Evolutionary conservation across 2,113 vertebrate genomes (phyloP), one percentile per base, ranked within the genome.

Genomic region (Xenotilapia leptura): DNA sequence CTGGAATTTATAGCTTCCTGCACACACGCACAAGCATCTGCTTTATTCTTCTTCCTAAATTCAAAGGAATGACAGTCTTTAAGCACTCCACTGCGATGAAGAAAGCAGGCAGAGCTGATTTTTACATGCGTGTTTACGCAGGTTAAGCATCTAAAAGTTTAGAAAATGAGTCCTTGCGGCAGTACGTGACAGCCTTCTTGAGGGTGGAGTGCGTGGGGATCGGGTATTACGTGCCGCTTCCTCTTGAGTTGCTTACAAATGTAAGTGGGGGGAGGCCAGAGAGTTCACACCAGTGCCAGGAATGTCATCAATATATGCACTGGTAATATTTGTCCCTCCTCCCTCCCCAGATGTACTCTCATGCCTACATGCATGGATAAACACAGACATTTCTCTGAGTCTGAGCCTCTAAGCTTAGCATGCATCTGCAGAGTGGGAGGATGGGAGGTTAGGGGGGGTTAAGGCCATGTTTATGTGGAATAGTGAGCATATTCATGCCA

Each of bases 221-320:
- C 2, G 2, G 65, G 45, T 33, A 6, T 62, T 54, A 58, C n/a
- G 23, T 55, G 82, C 70, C 7, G 54, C 83, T 88, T 83, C 92
- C 80, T 82, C 68, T 62, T 19, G 58, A 89, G 83, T 89, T 94
- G 93, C 94, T 96, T 94, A 94, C 91, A 85, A 92, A 93, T 80
- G 83, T 88, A 68, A 85, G 90, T 77, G 80, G 53, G 70, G 54
- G 73, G 80, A 87, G 90, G 86, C 84, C 85, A 45, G 31, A 38
- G 84, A 51, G 86, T 56, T 85, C 90, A 92, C 88, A 83, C 88
- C 58, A 75, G 62, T 87, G 93, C 87, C 90, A 94, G 92, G 92
- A 96, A 96, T 94, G 91, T 88, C 93, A 94, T 93, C 91, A 89
- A 92, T 92, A 93, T 86, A 92, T 92, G 93, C 90, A 91, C 82